phyloP scores from a whole-genome alignment of 2,797 vertebrate genomes.

The Esox lucius region DNA sequence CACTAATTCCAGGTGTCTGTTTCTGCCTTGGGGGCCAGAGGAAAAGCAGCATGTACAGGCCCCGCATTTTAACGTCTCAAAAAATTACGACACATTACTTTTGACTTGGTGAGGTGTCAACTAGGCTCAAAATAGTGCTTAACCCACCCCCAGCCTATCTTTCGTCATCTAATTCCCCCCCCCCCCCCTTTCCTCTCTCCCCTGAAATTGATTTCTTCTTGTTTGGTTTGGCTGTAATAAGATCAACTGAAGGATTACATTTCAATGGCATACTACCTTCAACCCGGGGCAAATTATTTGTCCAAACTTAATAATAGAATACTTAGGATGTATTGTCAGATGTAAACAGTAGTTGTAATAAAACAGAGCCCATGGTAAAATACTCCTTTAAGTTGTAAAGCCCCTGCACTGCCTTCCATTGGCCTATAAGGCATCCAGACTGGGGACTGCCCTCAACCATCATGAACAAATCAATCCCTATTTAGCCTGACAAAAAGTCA shows the following conservation, averaged over 20 bases:
- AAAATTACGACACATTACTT: constrained; percentile 62
- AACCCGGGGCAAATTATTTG: constrained; percentile 99
- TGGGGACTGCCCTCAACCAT: constrained; percentile 78
- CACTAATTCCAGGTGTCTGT: constrained; percentile 62
- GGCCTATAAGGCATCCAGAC: constrained; percentile 76
- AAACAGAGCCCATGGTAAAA: constrained; percentile 92
- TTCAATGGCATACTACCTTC: constrained; percentile 94
- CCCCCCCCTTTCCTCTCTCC: constrained; percentile 71
- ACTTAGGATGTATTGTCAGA: constrained; percentile 97
- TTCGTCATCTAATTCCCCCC: constrained; percentile 79
- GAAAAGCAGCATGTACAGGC: constrained; percentile 31
- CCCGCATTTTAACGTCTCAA: constrained; percentile 60
- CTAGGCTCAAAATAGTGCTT: constrained; percentile 46
- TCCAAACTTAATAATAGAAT: constrained; percentile 98
- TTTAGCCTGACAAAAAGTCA: constrained; percentile 81
- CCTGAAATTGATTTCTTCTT: constrained; percentile 90
- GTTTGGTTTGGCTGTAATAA: constrained; percentile 95
- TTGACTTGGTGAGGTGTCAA: constrained; percentile 61
- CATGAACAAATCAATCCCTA: constrained; percentile 89
- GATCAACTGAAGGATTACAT: constrained; percentile 92
- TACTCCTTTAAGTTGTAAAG: constrained; percentile 93
- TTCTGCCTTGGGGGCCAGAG: constrained; percentile 60
- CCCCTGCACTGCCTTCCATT: constrained; percentile 84
- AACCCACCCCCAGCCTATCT: constrained; percentile 60
- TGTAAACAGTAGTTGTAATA: constrained; percentile 99